Conservation (phyloP, 2,113 vertebrate genomes). For the Furnarius figulus region DNA sequence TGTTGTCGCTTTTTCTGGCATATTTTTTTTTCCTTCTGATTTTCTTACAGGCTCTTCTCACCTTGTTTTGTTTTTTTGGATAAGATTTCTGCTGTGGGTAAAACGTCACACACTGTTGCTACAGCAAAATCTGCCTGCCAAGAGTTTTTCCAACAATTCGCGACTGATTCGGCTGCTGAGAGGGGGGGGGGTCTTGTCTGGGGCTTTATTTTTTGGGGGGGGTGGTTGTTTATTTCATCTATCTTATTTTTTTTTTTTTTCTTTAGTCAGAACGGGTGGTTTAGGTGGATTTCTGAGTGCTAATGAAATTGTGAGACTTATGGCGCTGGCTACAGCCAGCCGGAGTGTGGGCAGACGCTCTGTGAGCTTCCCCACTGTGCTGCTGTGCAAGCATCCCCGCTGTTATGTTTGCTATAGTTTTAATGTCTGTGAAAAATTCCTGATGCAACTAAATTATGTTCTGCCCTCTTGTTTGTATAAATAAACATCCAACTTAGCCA, state of each 20-base stretch:
- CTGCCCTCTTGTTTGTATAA: constrained; percentile 78
- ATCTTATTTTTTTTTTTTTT: not conserved
- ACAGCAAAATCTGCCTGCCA: constrained; percentile 64
- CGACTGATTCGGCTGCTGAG: constrained; percentile 54
- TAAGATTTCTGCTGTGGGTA: constrained; percentile 68
- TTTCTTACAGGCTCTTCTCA: constrained; percentile 27
- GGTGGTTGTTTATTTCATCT: not conserved
- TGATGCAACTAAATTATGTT: constrained; percentile 79
- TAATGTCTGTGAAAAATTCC: constrained; percentile 83
- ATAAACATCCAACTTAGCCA: constrained; percentile 66
- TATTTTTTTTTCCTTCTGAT: not conserved
- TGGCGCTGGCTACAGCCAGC: constrained; percentile 77
- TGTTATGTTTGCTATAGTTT: constrained; percentile 84
- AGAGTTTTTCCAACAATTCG: constrained; percentile 74
- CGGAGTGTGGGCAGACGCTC: constrained; percentile 75
- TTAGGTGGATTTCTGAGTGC: constrained; percentile 75
- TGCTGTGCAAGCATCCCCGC: constrained; percentile 78
- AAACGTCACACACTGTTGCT: constrained; percentile 62
- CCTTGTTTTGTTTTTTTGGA: constrained; percentile 54
- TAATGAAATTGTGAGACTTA: constrained; percentile 80
- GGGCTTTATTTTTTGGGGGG: not conserved
- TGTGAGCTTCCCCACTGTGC: constrained; percentile 79
- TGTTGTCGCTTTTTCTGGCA: not conserved
- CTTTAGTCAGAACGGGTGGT: constrained; percentile 7
- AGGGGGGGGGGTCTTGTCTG: constrained; percentile 32